Conservation (phyloP, 1,140 invertebrate genomes). For the Pogonomyrmex californicus region DNA sequence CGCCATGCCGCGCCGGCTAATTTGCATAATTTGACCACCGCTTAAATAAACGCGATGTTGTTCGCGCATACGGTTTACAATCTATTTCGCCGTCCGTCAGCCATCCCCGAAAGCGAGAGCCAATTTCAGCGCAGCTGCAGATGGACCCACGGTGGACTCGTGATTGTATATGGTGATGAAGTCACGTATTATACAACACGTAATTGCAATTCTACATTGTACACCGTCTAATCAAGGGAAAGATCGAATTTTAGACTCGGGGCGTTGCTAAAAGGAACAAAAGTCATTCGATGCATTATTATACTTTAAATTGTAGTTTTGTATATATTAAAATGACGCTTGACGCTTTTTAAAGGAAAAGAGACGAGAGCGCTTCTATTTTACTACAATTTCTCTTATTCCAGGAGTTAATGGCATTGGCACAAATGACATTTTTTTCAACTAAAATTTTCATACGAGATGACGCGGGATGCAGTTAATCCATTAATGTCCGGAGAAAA, state of each 20-base stretch:
- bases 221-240: background rate
- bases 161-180: conserved; percentile 18
- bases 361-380: background rate
- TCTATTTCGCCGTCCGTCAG: conserved; percentile 5
- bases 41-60: conserved; percentile 40
- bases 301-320: background rate
- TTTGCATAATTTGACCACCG: conserved; percentile 48
- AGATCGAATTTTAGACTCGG: background rate
- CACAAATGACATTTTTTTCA: conserved; percentile 8
- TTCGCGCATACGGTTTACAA: conserved; percentile 39
- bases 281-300: background rate
- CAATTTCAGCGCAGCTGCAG: conserved; percentile 12
- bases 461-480: conserved; percentile 8
- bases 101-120: background rate
- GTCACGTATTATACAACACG: conserved; percentile 24
- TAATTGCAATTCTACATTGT: conserved; percentile 9
- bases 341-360: background rate
- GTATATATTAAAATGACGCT: background rate
- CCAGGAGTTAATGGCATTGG: background rate
- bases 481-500: conserved; percentile 16
- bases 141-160: background rate
- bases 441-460: conserved; percentile 13
- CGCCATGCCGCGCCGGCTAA: background rate
- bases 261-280: background rate
- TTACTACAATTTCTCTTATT: background rate